Evolutionary conservation across 2,113 vertebrate genomes (phyloP), one percentile per base, ranked within the genome.

Genomic region (Pedetes capensis): DNA sequence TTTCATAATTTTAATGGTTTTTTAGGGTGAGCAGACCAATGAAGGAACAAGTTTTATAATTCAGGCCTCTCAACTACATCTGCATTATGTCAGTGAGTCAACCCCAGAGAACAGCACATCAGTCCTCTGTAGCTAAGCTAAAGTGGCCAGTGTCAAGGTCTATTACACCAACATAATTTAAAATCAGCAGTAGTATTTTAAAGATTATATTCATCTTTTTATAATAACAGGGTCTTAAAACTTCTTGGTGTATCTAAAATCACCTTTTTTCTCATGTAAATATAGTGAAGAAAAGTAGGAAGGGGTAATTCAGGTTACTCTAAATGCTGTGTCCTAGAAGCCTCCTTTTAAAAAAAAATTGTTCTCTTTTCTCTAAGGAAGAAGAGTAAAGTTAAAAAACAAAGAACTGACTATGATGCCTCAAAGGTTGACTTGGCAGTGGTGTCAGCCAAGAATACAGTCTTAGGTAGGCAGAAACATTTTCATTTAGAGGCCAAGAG

Each of bases 131-230:
- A 37, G 34, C 61, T 83, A 23, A 92, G 80, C 39, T 81, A 37
- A 68, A 78, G 61, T 42, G 51, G 27, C 20, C 72, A 66, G 55
- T 39, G 27, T 51, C 12, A 8, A 51, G 49, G 39, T 85, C 47
- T 47, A 91, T 68, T n/a, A 17, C 34, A 74, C 9, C 14, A 39
- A 53, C 29, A 39, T 55, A 49, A 57, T 80, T 92, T 92, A 72
- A 95, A 89, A 39, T 37, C 88, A 25, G 5, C 66, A 39, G 16
- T 44, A 32, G 37, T 37, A 75, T 94, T 87, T 78, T 79, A 25
- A 68, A 92, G 53, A 89, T 93, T 63, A 53, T 29, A 27, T 79
- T 96, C 39, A 37, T 16, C n/a, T 80, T 92, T 92, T 51, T 63
- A 12, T 75, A 69, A 87, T 63, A 79, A 49, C 37, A 20, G 14